Conservation (phyloP, 2,888 invertebrate genomes). For the Sarcophaga subvicina region DNA sequence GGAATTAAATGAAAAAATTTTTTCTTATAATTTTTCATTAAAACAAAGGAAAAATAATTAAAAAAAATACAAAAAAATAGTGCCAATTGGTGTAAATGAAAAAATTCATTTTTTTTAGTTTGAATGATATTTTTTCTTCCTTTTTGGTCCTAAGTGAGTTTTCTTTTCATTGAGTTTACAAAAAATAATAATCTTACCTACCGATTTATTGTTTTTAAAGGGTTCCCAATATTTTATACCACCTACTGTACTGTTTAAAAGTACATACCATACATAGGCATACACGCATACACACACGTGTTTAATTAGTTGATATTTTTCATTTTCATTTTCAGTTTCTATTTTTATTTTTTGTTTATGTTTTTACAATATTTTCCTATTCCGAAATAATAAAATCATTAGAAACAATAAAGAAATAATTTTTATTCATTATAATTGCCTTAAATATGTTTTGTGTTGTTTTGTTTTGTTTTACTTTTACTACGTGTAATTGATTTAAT, state of each 20-base stretch:
- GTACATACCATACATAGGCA: background rate
- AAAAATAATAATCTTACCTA: slow-evolving; percentile 75
- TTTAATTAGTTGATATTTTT: slow-evolving; percentile 10
- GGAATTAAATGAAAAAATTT: background rate
- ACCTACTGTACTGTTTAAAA: slow-evolving; percentile 72
- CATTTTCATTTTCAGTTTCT: background rate
- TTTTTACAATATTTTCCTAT: too few relatives aligned
- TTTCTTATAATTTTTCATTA: background rate
- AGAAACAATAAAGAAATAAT: too few relatives aligned
- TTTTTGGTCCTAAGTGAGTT: background rate
- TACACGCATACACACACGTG: slow-evolving; percentile 14
- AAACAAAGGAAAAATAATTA: background rate
- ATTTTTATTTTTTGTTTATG: too few relatives aligned
- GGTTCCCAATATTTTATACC: slow-evolving; percentile 75
- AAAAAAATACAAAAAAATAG: slow-evolving; percentile 12
- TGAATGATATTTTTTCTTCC: slow-evolving; percentile 5
- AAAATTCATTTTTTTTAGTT: background rate
- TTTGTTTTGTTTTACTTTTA: too few relatives aligned
- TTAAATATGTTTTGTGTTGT: too few relatives aligned
- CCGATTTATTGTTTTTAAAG: slow-evolving; percentile 74
- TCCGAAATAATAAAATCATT: too few relatives aligned
- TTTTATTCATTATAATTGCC: too few relatives aligned
- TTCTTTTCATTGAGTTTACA: background rate
- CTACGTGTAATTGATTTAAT: too few relatives aligned
- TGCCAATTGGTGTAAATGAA: slow-evolving; percentile 58